Evolutionary conservation across 2,888 invertebrate genomes (phyloP), one percentile per base, ranked within the genome.

Genomic region (Limnephilus rhombicus): DNA sequence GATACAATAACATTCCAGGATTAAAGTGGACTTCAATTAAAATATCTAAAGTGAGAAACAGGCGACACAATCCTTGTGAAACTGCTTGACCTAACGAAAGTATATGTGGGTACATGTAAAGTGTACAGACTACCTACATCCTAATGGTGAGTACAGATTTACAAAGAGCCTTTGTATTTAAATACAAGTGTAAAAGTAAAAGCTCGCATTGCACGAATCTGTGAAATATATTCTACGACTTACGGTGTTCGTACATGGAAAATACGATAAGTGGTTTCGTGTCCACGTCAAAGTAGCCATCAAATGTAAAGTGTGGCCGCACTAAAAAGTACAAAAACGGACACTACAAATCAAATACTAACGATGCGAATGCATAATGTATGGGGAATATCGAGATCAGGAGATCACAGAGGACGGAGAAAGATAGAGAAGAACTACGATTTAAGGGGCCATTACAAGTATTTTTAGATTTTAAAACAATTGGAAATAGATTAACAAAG

Each of bases 271-370:
- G 68, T 68, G 68, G 68, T 68, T 68, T 68, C n/a, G 24, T 68
- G 68, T 68, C 68, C 68, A 68, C 68, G 68, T 68, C 68, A 68
- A 68, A 68, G 68, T 24, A 68, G 68, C 68, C 68, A 68, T 68
- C 68, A 68, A 9, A 68, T 37, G 83, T 83, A 83, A 83, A 83
- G 83, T 83, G 34, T 37, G 41, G 41, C 37, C 83, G 83, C 83
- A 45, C n/a, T 90, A 41, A 82, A 82, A 81, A 45, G 86, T 45
- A 45, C 86, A 86, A 86, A 86, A 86, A 86, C 86, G 86, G 86
- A 86, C 45, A 86, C 49, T 86, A 29, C 24, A 86, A 11, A 45
- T 41, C 53, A 45, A 31, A 31, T 86, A 86, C 86, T 86, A 86
- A 86, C 86, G 86, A 86, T 45, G 45, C 45, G 53, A 86, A 86